phyloP scores from a whole-genome alignment of 2,888 invertebrate genomes.

The Orthosia incerta region DNA sequence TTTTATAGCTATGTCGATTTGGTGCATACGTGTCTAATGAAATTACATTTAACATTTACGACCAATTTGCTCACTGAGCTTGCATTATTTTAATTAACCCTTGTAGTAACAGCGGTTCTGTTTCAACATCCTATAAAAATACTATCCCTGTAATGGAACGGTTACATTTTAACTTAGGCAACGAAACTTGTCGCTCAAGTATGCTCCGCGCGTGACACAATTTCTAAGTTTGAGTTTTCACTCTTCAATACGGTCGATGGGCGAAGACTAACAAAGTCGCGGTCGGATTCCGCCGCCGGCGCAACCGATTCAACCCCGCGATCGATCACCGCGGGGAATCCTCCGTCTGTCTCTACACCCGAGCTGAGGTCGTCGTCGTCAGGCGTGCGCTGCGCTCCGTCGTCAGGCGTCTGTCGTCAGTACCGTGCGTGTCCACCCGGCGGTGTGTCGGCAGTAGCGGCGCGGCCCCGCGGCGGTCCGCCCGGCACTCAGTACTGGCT shows the following conservation, averaged over 20 bases:
- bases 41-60: slow-evolving; percentile 55
- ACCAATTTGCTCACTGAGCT: slow-evolving; percentile 55
- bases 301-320: slow-evolving; percentile 65
- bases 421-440: slow-evolving; percentile 72
- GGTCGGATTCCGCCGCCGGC: slow-evolving; percentile 75
- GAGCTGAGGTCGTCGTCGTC: slow-evolving; percentile 62
- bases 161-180: slow-evolving; percentile 73
- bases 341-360: slow-evolving; percentile 63
- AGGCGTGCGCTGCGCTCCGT: slow-evolving; percentile 69
- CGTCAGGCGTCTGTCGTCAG: slow-evolving; percentile 76
- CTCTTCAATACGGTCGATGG: slow-evolving; percentile 72
- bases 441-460: slow-evolving; percentile 71
- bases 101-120: slow-evolving; percentile 55
- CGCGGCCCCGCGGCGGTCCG: slow-evolving; percentile 91
- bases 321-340: slow-evolving; percentile 56
- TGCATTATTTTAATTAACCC: slow-evolving; percentile 47
- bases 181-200: slow-evolving; percentile 68
- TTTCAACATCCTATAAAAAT: slow-evolving; percentile 73
- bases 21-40: slow-evolving; percentile 58
- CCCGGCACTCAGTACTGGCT: slow-evolving; percentile 95
- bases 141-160: slow-evolving; percentile 80
- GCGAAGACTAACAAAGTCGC: slow-evolving; percentile 73
- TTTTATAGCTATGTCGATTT: slow-evolving; percentile 62
- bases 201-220: slow-evolving; percentile 76
- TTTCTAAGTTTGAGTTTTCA: slow-evolving; percentile 71